Base-by-base conservation (phyloP, 2,888 invertebrate genomes). In the Operophtera brumata region DNA sequence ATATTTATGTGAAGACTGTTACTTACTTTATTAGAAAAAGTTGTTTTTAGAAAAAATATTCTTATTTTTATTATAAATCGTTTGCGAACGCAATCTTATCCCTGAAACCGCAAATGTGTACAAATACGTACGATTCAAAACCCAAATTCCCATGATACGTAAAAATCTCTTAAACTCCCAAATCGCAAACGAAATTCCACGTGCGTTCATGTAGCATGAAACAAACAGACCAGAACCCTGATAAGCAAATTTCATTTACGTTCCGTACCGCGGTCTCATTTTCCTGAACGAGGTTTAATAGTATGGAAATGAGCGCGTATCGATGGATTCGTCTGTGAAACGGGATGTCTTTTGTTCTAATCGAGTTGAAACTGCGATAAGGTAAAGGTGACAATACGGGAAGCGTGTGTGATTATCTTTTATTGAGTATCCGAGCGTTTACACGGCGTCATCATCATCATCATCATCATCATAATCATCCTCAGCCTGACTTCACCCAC, bases 311-410 rank as follows among this genome's bases (percentile, higher is more conserved):
- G 69, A 75, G 59, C 57, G 65, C 62, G 51, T 70, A 72, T 69
- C 67, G 71, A 76, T 73, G 70, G 64, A 64, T 44, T 63, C 55
- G 46, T 47, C 39, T 55, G 61, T 37, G 41, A 52, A 62, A 59
- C 52, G 47, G 54, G 67, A 61, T 64, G 69, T 73, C 75, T 76
- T 77, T 75, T 77, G 75, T 81, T 78, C 75, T 76, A 80, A 82
- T 79, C 77, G 76, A 78, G 75, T 71, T 59, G 71, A 77, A 75
- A 74, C 75, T 69, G 64, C 66, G 77, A 82, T 79, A 80, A 76
- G 73, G 61, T 67, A 68, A 71, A 53, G 55, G 51, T 36, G 9
- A 20, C 20, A n/a, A 30, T 20, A 39, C 25, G n/a, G 6, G 25
- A 9, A 37, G 25, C 40, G 20, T 25, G n/a, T 10, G 20, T 40